Base-by-base conservation (phyloP, 2,113 vertebrate genomes). In the Cephalopterus ornatus region DNA sequence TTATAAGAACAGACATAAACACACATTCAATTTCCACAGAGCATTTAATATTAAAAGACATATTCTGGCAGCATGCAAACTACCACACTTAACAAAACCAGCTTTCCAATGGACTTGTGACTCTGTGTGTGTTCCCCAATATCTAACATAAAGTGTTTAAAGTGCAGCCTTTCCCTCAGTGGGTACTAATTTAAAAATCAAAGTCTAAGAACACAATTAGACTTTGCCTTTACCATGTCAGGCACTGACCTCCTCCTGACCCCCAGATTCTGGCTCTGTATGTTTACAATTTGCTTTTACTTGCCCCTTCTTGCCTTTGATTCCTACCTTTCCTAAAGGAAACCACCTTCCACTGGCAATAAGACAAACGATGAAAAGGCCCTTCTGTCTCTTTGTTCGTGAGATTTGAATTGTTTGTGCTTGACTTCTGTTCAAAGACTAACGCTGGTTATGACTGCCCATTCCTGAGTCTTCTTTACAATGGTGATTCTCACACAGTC, bases 291-390 rank as follows among this genome's bases (percentile, higher is more conserved):
- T 87, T 79, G 30, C 71, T 94, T 82, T 79, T 85, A 75, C 74
- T 85, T 96, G 91, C 49, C 91, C 61, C 65, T 79, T 93, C 91
- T 92, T 94, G 93, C 55, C 81, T 93, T 88, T 79, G 71, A 72
- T 73, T 95, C 68, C 37, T 93, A 72, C 92, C 46, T 93, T 80
- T 87, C 44, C 44, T 53, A 49, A n/a, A 92, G 87, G 66, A 96
- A 89, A 89, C 44, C 93, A 93, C 94, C 78, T 94, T 92, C 56
- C 63, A 62, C 33, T 65, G 53, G 32, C 89, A 96, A 8, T 44
- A 59, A 79, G 72, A 35, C 67, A 84, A 55, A 71, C 47, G 74
- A 89, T 46, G 58, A 74, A 93, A 96, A 82, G 46, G 30, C 37
- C 78, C 30, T 55, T 95, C 65, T 78, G 35, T 52, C n/a, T 80